phyloP scores from a whole-genome alignment of 2,113 vertebrate genomes.

The Egretta garzetta region DNA sequence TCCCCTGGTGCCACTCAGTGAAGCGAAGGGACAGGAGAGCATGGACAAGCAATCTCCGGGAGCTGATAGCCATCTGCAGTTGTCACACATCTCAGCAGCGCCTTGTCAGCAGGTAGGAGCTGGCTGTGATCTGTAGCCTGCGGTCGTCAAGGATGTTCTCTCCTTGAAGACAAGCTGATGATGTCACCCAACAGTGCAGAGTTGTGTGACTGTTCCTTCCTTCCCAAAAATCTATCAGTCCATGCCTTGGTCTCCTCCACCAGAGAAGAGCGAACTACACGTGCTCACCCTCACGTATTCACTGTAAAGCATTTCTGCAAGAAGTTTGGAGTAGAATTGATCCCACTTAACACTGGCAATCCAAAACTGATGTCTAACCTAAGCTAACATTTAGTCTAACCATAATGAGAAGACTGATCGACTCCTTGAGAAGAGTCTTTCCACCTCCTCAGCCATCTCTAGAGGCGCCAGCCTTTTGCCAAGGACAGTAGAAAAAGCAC shows the following conservation, averaged over 20 bases:
- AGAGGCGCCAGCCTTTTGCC: neutral
- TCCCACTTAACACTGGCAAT: neutral
- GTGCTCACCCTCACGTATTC: neutral
- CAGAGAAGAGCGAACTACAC: neutral
- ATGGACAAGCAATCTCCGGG: neutral
- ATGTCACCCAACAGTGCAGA: neutral
- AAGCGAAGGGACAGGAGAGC: neutral
- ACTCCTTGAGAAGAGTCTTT: neutral
- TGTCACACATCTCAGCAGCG: neutral
- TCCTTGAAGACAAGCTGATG: neutral
- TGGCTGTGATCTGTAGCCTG: neutral
- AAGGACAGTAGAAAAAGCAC: neutral
- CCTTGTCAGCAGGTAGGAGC: slow-evolving; percentile 37
- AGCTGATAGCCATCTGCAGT: neutral
- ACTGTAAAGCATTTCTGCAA: neutral
- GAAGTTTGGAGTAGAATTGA: neutral
- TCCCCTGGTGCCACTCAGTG: neutral
- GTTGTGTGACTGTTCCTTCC: neutral
- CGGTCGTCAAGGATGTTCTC: neutral
- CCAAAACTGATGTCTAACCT: neutral
- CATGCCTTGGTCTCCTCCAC: neutral
- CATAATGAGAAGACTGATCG: neutral
- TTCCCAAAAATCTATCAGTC: neutral
- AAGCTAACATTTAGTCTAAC: neutral
- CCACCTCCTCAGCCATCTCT: neutral